Percentiles rank a stretch among this genome's conserved stretches.
These are phyloP conservation scores for Rhagium mordax DNA, from an alignment of 2,888 invertebrate species.

Conservation along the genomic window DNA sequence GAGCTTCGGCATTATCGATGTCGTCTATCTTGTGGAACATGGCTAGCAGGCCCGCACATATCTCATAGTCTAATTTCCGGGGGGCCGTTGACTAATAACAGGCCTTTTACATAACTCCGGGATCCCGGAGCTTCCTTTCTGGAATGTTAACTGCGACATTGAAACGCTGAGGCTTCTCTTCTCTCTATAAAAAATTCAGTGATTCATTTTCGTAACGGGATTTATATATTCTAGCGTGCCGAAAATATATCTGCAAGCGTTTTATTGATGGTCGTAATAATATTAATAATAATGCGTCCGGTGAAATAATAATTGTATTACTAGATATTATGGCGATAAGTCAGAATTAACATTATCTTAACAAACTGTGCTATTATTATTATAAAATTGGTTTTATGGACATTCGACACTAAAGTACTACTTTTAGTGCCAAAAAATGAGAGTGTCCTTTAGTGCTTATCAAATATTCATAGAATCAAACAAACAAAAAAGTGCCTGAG, in stretches of 20 bases:
- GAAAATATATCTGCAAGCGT: neutral
- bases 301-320: no score
- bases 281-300: no score
- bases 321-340: no score
- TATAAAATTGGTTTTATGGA: no score
- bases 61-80: slow-evolving; percentile 65
- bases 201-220: slow-evolving; percentile 7
- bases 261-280: no score
- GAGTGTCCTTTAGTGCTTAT: no score
- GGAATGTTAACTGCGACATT: slow-evolving; percentile 49
- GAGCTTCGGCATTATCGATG: slow-evolving; percentile 59
- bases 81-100: slow-evolving; percentile 63
- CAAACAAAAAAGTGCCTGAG: no score
- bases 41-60: slow-evolving; percentile 61
- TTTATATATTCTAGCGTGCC: neutral
- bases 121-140: slow-evolving; percentile 55
- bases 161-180: neutral
- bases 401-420: no score
- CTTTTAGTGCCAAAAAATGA: no score
- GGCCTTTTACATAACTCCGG: slow-evolving; percentile 62
- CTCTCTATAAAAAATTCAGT: neutral
- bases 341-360: no score
- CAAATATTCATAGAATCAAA: no score
- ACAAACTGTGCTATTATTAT: no score
- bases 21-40: slow-evolving; percentile 61